Percentiles rank a stretch among this genome's conserved stretches.
These are phyloP conservation scores for Polyommatus icarus DNA, from an alignment of 2,888 invertebrate genomes.

Conservation along the genomic window DNA sequence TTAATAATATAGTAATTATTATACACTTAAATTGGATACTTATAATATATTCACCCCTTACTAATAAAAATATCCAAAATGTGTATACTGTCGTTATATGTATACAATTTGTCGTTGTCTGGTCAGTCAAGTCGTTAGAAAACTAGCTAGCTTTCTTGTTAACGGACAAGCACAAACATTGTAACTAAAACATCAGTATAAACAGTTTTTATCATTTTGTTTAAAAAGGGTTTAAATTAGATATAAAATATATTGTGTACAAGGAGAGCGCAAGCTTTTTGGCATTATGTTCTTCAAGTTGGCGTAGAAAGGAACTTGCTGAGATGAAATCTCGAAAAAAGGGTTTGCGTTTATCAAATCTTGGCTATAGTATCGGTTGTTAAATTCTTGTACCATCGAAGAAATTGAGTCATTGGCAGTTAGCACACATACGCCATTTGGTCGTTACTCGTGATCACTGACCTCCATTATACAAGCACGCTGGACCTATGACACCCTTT, in stretches of 20 bases:
- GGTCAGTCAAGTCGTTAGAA: too few relatives aligned
- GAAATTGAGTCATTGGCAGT: too few relatives aligned
- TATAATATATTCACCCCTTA: not conserved
- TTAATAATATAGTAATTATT: not conserved
- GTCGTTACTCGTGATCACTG: too few relatives aligned
- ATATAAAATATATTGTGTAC: not conserved
- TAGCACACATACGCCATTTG: too few relatives aligned
- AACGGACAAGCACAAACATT: not conserved
- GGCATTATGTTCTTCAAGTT: not conserved
- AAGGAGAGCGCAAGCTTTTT: not conserved
- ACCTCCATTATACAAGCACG: too few relatives aligned
- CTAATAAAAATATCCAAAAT: not conserved
- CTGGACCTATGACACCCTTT: too few relatives aligned
- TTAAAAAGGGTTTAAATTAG: not conserved
- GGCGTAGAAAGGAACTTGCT: not conserved
- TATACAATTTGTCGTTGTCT: too few relatives aligned
- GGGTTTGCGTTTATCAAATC: not conserved
- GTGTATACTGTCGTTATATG: not conserved
- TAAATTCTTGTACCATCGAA: not conserved
- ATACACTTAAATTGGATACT: slow-evolving; percentile 12
- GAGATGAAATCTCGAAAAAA: not conserved
- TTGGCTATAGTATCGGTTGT: not conserved
- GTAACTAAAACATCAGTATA: not conserved
- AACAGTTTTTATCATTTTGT: not conserved
- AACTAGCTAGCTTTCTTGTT: not conserved